Evolutionary conservation across 2,797 vertebrate species (phyloP).

Genomic region (Myripristis jacobus): DNA sequence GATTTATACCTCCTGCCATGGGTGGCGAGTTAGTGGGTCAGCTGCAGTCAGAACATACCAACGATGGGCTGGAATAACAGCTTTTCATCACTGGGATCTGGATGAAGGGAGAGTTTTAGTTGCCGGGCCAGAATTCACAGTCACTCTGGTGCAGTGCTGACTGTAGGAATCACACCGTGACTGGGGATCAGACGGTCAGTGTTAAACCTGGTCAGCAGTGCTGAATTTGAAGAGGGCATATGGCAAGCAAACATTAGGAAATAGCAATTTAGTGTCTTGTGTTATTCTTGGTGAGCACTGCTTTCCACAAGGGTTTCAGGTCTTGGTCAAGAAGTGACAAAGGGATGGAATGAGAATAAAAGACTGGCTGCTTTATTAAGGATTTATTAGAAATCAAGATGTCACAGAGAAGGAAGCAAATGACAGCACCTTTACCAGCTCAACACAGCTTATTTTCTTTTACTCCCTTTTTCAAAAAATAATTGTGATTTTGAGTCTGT

Average conservation of each 20-base stretch:
- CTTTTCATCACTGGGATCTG: constrained; percentile 9
- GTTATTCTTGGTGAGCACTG: not conserved
- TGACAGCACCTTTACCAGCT: not conserved
- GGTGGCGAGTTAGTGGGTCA: constrained; percentile 44
- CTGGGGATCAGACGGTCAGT: not conserved
- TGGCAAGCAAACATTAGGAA: not conserved
- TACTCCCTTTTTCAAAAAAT: not conserved
- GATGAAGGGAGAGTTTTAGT: not conserved
- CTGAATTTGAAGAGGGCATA: not conserved
- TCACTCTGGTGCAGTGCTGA: not conserved
- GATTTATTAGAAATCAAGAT: constrained; percentile 28
- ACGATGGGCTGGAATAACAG: not conserved
- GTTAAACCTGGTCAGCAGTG: no score
- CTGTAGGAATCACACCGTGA: not conserved
- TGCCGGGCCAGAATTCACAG: not conserved
- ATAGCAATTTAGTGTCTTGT: not conserved
- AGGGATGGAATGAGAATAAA: not conserved
- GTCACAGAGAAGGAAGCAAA: not conserved
- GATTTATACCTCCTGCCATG: constrained; percentile 21
- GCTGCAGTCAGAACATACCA: constrained; percentile 10
- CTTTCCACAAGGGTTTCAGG: no score
- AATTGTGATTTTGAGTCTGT: not conserved
- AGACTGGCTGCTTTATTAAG: constrained; percentile 6
- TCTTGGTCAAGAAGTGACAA: no score
- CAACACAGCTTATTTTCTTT: not conserved